These are phyloP conservation scores for Florisuga fusca DNA, from an alignment of 2,797 vertebrate genomes.

Conservation along the genomic window DNA sequence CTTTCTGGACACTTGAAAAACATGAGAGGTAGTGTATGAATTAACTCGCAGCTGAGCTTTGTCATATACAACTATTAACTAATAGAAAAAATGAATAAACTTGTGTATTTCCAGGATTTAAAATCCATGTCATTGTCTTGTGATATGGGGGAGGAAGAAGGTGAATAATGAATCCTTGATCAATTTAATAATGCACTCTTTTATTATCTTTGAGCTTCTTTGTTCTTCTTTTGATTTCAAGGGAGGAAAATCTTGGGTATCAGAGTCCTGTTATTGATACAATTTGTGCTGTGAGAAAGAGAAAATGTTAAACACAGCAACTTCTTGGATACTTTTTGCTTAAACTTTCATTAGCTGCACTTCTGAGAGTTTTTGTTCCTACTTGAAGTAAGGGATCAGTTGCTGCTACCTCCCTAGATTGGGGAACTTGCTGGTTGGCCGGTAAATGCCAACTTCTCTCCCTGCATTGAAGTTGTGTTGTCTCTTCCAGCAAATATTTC, in stretches of 20 bases:
- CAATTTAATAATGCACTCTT: background rate
- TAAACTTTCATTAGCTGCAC: background rate
- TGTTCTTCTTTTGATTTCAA: background rate
- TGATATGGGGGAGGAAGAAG: background rate
- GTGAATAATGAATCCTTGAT: background rate
- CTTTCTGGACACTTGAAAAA: background rate
- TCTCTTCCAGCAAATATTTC: background rate
- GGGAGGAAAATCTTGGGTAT: background rate
- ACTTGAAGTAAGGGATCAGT: background rate
- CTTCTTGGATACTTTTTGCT: background rate
- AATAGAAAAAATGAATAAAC: background rate
- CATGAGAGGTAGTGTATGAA: background rate
- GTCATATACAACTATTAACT: background rate
- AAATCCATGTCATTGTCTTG: background rate
- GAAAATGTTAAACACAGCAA: background rate
- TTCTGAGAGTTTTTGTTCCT: background rate
- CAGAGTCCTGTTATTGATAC: background rate
- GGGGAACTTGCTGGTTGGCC: background rate
- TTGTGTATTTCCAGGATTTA: background rate
- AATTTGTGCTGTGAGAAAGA: background rate
- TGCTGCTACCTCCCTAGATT: background rate
- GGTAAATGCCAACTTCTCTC: background rate
- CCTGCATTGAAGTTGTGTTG: accelerated
- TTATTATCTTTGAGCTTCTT: background rate
- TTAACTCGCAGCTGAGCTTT: background rate